These are phyloP conservation scores for Candidula unifasciata DNA, from an alignment of 2,888 invertebrate species.

Conservation along the genomic window DNA sequence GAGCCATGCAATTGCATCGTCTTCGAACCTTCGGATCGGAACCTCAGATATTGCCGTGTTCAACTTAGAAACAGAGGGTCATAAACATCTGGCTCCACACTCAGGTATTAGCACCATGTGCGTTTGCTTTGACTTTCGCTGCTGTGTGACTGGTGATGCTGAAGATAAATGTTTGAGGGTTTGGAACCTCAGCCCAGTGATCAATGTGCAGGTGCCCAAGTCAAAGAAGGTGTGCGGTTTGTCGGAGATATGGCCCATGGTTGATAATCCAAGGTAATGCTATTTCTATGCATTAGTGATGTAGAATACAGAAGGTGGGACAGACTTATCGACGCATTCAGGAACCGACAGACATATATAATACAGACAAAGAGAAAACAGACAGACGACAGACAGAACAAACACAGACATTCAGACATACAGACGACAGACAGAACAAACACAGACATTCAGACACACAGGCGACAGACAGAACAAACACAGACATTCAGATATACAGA, in stretches of 20 bases:
- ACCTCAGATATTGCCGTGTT: slow-evolving; percentile 75
- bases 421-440: too few relatives aligned
- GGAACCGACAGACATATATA: too few relatives aligned
- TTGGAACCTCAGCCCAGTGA: slow-evolving; percentile 72
- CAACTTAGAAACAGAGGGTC: slow-evolving; percentile 77
- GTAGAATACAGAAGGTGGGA: neutral
- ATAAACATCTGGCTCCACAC: slow-evolving; percentile 76
- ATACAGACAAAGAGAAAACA: neutral
- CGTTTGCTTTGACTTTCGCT: slow-evolving; percentile 72
- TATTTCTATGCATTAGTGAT: neutral
- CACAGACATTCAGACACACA: too few relatives aligned
- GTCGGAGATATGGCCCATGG: slow-evolving; percentile 68
- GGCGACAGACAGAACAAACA: too few relatives aligned
- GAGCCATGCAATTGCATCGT: slow-evolving; percentile 73
- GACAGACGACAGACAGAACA: neutral
- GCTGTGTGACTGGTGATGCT: slow-evolving; percentile 70
- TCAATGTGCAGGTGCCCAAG: slow-evolving; percentile 72
- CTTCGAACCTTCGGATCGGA: slow-evolving; percentile 62
- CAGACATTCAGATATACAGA: too few relatives aligned
- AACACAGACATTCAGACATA: neutral
- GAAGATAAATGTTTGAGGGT: slow-evolving; percentile 70
- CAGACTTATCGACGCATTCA: too few relatives aligned
- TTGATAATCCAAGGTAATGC: slow-evolving; percentile 63
- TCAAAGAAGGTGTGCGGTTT: slow-evolving; percentile 70
- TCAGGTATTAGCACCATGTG: slow-evolving; percentile 67